Conservation (phyloP, 2,113 vertebrate genomes). For the Rousettus leschenaultii region DNA sequence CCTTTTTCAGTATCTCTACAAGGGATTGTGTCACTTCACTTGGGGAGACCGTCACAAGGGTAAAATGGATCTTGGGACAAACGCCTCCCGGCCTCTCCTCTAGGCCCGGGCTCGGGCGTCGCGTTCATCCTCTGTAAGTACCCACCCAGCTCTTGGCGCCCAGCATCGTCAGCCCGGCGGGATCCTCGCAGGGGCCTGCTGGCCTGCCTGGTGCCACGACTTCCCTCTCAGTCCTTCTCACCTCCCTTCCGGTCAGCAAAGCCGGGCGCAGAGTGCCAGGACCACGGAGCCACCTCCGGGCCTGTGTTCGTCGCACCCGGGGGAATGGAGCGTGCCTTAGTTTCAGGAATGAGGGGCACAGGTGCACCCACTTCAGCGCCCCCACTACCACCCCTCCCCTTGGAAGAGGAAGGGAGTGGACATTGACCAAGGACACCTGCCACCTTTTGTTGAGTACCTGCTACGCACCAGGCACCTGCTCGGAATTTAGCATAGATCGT, state of each 20-base stretch:
- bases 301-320: neutral
- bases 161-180: neutral
- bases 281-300: neutral
- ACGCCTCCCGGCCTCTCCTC: neutral
- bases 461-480: neutral
- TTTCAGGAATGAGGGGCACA: neutral
- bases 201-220: neutral
- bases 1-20: neutral
- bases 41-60: neutral
- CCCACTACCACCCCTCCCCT: neutral
- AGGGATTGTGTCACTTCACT: neutral
- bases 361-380: neutral
- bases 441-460: neutral
- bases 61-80: neutral
- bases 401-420: neutral
- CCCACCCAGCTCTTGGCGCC: neutral
- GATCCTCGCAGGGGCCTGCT: neutral
- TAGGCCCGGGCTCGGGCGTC: too few species aligned
- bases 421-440: neutral
- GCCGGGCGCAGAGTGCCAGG: neutral
- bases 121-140: neutral
- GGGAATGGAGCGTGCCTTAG: neutral
- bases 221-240: neutral
- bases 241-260: neutral
- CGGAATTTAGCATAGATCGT: neutral